phyloP scores from a whole-genome alignment of 2,797 vertebrate species.

The Macroramphosus scolopax region DNA sequence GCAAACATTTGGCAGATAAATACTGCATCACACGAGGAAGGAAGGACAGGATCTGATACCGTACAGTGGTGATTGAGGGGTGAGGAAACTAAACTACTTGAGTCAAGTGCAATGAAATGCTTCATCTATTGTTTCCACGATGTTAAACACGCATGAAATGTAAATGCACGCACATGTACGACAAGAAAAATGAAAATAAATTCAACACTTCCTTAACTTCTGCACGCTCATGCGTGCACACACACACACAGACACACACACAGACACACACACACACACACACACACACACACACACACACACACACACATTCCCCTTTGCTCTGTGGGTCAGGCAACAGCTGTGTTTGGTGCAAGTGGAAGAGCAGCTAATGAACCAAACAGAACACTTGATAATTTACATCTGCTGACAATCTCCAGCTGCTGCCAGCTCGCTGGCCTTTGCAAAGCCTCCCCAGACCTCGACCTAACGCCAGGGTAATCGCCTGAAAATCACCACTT shows the following conservation, averaged over 20 bases:
- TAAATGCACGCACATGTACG: conserved; percentile 6
- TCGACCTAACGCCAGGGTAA: conserved; percentile 56
- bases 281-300: conserved; percentile 16
- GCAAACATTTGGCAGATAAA: conserved; percentile 32
- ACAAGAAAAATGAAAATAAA: conserved; percentile 20
- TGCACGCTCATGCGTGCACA: no score
- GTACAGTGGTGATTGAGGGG: conserved; percentile 23
- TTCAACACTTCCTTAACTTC: no score
- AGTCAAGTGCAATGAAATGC: conserved; percentile 10
- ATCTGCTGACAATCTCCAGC: conserved; percentile 77
- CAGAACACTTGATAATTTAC: conserved; percentile 70
- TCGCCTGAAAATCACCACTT: conserved; percentile 45
- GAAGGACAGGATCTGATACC: conserved; percentile 19
- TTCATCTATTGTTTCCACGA: conserved; percentile 9
- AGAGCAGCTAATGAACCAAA: conserved; percentile 75
- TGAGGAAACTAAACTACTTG: conserved; percentile 10
- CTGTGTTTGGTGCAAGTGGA: conserved; percentile 61
- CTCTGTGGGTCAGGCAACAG: conserved; percentile 72
- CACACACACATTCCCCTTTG: conserved; percentile 51
- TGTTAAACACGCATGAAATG: conserved; percentile 19
- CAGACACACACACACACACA: conserved; percentile 7
- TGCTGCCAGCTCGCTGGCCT: conserved; percentile 65
- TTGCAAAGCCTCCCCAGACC: conserved; percentile 28
- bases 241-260: conserved; percentile 2
- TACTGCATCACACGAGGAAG: conserved; percentile 22